A percentile compares a stretch with the other conserved stretches of the same genome.
Conservation (phyloP, 2,888 invertebrate species). For the Callinectes sapidus region DNA sequence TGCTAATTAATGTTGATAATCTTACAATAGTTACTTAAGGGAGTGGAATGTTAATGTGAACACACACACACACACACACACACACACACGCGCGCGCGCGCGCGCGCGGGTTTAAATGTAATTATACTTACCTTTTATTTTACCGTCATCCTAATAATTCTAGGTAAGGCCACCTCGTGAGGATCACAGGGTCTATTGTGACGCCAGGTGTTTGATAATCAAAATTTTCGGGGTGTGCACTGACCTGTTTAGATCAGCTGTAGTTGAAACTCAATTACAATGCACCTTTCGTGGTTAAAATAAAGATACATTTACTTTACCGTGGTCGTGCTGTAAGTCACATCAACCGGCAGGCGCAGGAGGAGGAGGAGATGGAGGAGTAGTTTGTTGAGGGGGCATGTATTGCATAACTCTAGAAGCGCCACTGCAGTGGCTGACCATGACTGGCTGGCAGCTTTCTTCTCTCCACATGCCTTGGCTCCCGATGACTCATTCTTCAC, state of each 20-base stretch:
- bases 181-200: too few species aligned
- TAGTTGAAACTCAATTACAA: background rate
- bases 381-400: background rate
- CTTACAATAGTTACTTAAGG: too few species aligned
- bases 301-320: background rate
- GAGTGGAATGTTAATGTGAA: too few species aligned
- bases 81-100: too few species aligned
- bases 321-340: background rate
- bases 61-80: too few species aligned
- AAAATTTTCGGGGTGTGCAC: background rate
- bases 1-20: too few species aligned
- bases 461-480: background rate
- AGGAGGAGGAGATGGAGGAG: background rate
- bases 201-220: too few species aligned
- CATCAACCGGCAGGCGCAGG: background rate
- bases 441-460: background rate
- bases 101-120: too few species aligned
- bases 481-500: background rate
- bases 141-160: too few species aligned
- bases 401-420: background rate
- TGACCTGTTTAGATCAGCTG: background rate
- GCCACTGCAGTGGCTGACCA: constrained; percentile 1
- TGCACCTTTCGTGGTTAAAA: background rate
- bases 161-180: too few species aligned
- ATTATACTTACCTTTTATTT: too few species aligned